Evolutionary conservation across 2,888 invertebrate species (phyloP).

Genomic region (Lamellibrachia columna): DNA sequence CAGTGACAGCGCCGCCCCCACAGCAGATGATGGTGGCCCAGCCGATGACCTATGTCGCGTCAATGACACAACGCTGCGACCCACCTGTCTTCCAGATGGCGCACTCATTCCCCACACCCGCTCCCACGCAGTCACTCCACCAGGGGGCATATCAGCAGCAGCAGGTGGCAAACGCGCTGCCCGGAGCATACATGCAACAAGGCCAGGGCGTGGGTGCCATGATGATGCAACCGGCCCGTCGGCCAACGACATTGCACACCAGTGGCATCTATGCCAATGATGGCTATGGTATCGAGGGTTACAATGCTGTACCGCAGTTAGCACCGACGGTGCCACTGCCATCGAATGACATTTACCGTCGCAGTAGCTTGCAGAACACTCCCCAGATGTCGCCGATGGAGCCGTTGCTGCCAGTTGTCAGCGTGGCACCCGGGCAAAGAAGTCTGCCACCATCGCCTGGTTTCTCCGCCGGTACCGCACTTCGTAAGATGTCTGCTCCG

Average conservation of each 20-base stretch:
- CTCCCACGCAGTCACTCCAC: neutral
- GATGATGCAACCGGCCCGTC: neutral
- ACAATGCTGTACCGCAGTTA: neutral
- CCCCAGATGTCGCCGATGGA: neutral
- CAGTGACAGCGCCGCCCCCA: neutral
- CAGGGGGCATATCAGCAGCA: slow-evolving; percentile 3
- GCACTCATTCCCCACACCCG: neutral
- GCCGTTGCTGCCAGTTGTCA: neutral
- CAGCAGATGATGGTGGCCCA: slow-evolving; percentile 9
- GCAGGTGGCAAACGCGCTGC: neutral
- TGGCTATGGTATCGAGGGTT: neutral
- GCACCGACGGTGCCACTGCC: neutral
- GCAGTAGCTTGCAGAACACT: neutral
- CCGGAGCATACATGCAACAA: neutral
- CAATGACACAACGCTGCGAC: neutral
- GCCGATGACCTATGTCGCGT: neutral
- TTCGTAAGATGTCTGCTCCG: neutral
- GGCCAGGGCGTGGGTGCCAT: neutral
- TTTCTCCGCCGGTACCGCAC: neutral
- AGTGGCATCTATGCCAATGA: neutral
- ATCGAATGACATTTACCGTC: neutral
- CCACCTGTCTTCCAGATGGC: neutral
- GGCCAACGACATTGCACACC: neutral
- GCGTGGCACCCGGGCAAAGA: neutral
- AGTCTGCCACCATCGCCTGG: neutral